A percentile compares a stretch with the other conserved stretches of the same genome.
phyloP scores from a whole-genome alignment of 2,888 invertebrate species.

The Sepiola atlantica region DNA sequence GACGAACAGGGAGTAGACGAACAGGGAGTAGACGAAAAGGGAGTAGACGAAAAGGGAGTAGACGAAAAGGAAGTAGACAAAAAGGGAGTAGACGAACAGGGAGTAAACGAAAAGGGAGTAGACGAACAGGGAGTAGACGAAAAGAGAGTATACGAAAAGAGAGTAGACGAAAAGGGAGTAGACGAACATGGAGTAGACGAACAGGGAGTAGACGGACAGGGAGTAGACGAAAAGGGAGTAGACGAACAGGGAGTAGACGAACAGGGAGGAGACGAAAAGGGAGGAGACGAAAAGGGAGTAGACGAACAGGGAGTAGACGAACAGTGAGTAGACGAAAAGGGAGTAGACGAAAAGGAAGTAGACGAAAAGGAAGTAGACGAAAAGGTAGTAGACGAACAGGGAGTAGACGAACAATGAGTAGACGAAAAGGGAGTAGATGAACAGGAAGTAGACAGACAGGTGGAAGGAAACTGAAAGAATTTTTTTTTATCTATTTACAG shows the following conservation, averaged over 20 bases:
- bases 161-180: no score
- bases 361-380: no score
- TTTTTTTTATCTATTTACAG: neutral
- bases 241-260: neutral
- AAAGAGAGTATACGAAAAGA: neutral
- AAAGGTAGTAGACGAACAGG: no score
- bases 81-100: neutral
- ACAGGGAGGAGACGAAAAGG: no score
- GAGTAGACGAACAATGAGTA: neutral
- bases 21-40: no score
- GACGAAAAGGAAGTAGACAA: neutral
- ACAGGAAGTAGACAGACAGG: no score
- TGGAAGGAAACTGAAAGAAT: neutral
- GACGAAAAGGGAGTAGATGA: accelerated
- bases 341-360: neutral
- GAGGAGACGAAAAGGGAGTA: neutral
- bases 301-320: neutral
- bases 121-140: no score
- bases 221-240: no score
- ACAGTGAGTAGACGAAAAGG: no score
- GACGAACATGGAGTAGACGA: neutral
- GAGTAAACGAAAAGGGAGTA: no score
- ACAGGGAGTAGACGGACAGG: neutral
- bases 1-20: neutral
- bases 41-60: no score